Conservation (phyloP, 2,113 vertebrate species). For the Datnioides undecimradiatus region DNA sequence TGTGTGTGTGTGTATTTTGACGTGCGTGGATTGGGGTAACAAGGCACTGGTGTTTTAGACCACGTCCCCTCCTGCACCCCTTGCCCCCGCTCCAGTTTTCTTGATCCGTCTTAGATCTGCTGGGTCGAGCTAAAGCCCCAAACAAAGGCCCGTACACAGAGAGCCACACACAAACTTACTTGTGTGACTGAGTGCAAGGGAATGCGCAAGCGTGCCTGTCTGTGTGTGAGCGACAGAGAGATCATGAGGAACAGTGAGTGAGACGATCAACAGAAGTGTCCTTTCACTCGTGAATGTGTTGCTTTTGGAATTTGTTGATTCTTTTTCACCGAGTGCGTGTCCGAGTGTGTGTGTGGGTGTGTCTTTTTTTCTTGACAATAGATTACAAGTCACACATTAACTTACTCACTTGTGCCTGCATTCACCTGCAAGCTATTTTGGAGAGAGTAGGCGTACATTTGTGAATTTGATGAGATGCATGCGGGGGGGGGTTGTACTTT, state of each 20-base stretch:
- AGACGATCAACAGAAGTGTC: slow-evolving; percentile 35
- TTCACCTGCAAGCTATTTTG: neutral
- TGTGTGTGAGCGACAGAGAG: slow-evolving; percentile 22
- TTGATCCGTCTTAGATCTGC: slow-evolving; percentile 73
- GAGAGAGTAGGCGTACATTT: neutral
- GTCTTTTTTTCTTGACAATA: neutral
- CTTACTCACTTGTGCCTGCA: neutral
- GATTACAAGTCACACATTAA: neutral
- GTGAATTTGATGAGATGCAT: no score
- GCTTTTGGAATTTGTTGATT: slow-evolving; percentile 30
- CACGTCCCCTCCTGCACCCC: slow-evolving; percentile 16
- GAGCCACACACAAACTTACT: slow-evolving; percentile 44
- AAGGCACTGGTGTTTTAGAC: slow-evolving; percentile 14
- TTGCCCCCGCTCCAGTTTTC: slow-evolving; percentile 58
- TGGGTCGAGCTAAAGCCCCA: slow-evolving; percentile 61
- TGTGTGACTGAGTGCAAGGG: slow-evolving; percentile 56
- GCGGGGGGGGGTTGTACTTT: no score
- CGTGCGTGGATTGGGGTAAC: neutral
- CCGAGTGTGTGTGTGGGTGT: neutral
- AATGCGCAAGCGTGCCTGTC: slow-evolving; percentile 50
- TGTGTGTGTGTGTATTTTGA: neutral
- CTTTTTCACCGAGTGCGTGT: neutral
- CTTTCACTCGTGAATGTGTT: slow-evolving; percentile 16
- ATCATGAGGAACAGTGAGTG: slow-evolving; percentile 27
- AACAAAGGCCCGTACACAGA: slow-evolving; percentile 70